phyloP scores from a whole-genome alignment of 2,113 vertebrate species.

The Cyanistes caeruleus region DNA sequence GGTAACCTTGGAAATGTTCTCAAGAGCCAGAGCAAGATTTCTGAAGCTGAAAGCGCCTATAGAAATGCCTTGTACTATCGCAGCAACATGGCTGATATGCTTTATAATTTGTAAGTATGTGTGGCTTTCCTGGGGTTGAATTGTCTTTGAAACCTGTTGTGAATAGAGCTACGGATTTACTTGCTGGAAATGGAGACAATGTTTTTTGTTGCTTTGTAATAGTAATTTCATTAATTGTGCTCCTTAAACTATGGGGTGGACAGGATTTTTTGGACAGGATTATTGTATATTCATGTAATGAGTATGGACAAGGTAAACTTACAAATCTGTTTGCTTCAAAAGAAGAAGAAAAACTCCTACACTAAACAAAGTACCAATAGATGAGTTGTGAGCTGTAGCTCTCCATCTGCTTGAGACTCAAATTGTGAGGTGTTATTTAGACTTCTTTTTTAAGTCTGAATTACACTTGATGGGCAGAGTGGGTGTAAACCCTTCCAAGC shows the following conservation, averaged over 20 bases:
- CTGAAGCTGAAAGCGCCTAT: slow-evolving; percentile 94
- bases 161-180: slow-evolving; percentile 63
- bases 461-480: background rate
- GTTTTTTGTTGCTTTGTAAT: slow-evolving; percentile 50
- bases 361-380: background rate
- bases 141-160: slow-evolving; percentile 26
- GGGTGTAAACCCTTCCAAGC: background rate
- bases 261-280: background rate
- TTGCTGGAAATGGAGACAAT: slow-evolving; percentile 43
- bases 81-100: slow-evolving; percentile 99
- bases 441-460: background rate
- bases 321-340: background rate
- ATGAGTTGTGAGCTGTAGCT: background rate
- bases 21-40: slow-evolving; percentile 97
- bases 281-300: background rate
- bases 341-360: rapidly evolving
- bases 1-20: slow-evolving; percentile 98
- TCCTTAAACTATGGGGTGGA: background rate
- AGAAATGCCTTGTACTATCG: slow-evolving; percentile 97
- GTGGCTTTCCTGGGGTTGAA: slow-evolving; percentile 24
- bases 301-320: background rate
- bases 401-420: background rate
- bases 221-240: slow-evolving; percentile 57
- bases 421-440: background rate
- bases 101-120: slow-evolving; percentile 97